A percentile compares a stretch with the other conserved stretches of the same genome.
These are phyloP conservation scores for Alauda arvensis DNA, from an alignment of 2,797 vertebrate species.

Conservation along the genomic window DNA sequence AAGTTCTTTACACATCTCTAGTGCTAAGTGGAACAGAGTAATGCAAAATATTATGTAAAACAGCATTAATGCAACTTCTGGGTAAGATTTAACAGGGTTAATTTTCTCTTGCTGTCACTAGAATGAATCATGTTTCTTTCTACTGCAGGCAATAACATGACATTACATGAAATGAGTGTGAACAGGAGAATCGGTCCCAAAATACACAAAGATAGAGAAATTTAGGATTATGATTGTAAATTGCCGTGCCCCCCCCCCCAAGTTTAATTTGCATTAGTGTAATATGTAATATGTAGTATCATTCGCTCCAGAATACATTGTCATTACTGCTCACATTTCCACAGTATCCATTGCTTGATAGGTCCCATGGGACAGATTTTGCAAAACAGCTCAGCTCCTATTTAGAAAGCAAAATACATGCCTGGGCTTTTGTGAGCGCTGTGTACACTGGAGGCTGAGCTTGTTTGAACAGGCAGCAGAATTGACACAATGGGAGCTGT, in stretches of 20 bases:
- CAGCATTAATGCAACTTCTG: conserved; percentile 38
- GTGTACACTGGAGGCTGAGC: conserved; percentile 20
- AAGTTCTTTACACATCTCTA: conserved; percentile 4
- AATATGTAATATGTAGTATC: conserved; percentile 49
- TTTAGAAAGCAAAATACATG: conserved; percentile 29
- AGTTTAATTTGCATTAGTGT: conserved; percentile 43
- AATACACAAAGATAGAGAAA: conserved; percentile 24
- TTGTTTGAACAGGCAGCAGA: conserved; percentile 38
- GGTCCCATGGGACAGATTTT: conserved; percentile 37
- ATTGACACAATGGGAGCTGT: conserved; percentile 6
- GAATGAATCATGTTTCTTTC: conserved; percentile 39
- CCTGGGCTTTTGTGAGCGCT: background rate
- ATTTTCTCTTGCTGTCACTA: conserved; percentile 46
- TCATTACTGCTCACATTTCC: conserved; percentile 59
- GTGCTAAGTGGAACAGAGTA: conserved; percentile 40
- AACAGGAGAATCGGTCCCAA: background rate
- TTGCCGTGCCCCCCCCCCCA: conserved; percentile 13
- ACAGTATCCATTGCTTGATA: conserved; percentile 48
- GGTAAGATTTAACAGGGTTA: conserved; percentile 21
- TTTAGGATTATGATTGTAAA: conserved; percentile 46
- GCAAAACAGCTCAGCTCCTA: conserved; percentile 48
- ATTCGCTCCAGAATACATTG: conserved; percentile 41
- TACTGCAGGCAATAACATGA: conserved; percentile 15
- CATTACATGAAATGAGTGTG: background rate
- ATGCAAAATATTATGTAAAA: conserved; percentile 52